Conservation (phyloP, 2,888 invertebrate species). For the Acleris sparsana region DNA sequence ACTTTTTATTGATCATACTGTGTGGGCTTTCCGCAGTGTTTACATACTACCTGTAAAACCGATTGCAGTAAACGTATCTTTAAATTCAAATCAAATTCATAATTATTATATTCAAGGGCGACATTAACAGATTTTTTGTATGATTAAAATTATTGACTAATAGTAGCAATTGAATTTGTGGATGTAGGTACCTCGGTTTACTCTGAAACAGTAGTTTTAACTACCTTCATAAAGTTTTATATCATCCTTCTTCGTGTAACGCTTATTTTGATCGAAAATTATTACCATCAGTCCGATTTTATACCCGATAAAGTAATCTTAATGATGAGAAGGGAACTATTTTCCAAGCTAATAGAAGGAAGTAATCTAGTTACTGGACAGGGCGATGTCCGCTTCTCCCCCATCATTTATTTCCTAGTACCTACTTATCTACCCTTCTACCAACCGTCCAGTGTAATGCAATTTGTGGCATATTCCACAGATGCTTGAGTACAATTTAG, state of each 20-base stretch:
- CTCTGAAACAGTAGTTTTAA: too few species aligned
- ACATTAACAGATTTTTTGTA: too few species aligned
- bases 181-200: too few species aligned
- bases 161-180: too few species aligned
- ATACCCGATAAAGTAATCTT: constrained; percentile 8
- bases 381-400: constrained; percentile 56
- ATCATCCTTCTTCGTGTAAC: too few species aligned
- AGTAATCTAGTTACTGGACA: constrained; percentile 63
- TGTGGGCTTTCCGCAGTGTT: background rate
- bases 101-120: too few species aligned
- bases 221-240: too few species aligned
- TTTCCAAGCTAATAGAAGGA: constrained; percentile 65
- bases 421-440: constrained; percentile 57
- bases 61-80: background rate
- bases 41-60: background rate
- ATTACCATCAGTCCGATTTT: constrained; percentile 9
- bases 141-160: too few species aligned
- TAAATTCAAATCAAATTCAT: too few species aligned
- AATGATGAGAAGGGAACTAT: constrained; percentile 47
- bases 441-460: constrained; percentile 55
- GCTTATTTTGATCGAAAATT: background rate
- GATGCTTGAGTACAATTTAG: constrained; percentile 62
- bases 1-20: constrained; percentile 6
- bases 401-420: constrained; percentile 62
- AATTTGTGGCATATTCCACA: constrained; percentile 59